Percentiles rank a stretch among this genome's conserved stretches.
phyloP scores from a whole-genome alignment of 2,113 vertebrate genomes.

The Tichodroma muraria region DNA sequence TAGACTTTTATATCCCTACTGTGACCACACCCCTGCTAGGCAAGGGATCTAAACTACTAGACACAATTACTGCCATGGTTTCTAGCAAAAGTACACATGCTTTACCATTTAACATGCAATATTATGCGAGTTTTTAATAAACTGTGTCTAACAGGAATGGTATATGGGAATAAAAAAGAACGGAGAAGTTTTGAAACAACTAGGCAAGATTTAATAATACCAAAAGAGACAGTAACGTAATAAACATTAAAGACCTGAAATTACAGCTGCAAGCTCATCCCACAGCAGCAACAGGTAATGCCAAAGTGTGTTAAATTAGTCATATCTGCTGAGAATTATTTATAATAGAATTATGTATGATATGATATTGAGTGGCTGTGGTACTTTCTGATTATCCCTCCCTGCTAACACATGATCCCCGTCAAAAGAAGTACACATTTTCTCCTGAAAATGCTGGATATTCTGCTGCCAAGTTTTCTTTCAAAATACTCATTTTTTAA shows the following conservation, averaged over 20 bases:
- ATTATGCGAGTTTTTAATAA: not conserved
- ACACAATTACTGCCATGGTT: not conserved
- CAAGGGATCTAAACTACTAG: not conserved
- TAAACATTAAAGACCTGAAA: not conserved
- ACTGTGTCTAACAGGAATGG: not conserved
- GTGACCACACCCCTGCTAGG: not conserved
- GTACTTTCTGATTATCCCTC: not conserved
- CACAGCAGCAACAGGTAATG: not conserved
- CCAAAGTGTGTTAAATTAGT: not conserved
- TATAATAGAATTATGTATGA: not conserved
- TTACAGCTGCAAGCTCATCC: not conserved
- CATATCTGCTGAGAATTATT: not conserved
- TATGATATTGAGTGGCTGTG: not conserved
- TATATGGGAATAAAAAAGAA: not conserved
- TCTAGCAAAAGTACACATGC: not conserved
- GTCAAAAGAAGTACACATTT: not conserved
- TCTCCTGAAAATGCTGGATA: not conserved
- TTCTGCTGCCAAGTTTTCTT: conserved; percentile 26
- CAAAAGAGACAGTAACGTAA: not conserved
- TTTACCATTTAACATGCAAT: not conserved
- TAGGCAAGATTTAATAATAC: not conserved
- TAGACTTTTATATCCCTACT: not conserved
- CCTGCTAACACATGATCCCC: not conserved
- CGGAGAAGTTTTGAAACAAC: not conserved
- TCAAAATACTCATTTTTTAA: conserved; percentile 31